phyloP scores from a whole-genome alignment of 2,113 vertebrate species.

The Chlamydotis undulata region DNA sequence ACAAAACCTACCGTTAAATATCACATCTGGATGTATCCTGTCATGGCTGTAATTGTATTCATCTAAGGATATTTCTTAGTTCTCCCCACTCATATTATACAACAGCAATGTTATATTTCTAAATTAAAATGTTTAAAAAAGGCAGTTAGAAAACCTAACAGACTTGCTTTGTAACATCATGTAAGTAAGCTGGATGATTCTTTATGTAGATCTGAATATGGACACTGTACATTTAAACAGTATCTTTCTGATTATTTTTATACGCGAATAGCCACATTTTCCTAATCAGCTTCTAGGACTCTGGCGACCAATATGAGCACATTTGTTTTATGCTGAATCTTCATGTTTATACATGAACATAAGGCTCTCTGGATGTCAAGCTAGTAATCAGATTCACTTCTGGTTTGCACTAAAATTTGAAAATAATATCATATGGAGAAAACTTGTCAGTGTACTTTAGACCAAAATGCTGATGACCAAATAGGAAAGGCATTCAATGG shows the following conservation, averaged over 20 bases:
- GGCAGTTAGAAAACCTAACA: not conserved
- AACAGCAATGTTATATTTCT: not conserved
- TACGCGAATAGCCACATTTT: not conserved
- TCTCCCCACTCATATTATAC: not conserved
- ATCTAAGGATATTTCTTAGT: not conserved
- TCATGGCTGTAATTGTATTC: not conserved
- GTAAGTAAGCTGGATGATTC: not conserved
- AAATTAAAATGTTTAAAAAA: not conserved
- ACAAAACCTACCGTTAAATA: not conserved
- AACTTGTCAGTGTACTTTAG: not conserved
- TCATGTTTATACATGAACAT: not conserved
- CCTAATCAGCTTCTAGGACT: not conserved
- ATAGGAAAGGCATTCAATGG: not conserved
- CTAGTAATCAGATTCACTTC: not conserved
- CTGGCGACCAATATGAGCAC: not conserved
- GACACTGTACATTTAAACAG: not conserved
- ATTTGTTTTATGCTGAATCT: not conserved
- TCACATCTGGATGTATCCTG: not conserved
- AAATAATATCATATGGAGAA: not conserved
- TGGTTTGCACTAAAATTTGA: not conserved
- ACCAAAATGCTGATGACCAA: not conserved
- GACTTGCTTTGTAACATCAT: not conserved
- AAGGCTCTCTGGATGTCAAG: not conserved
- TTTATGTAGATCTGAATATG: not conserved
- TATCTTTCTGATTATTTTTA: not conserved